Base-by-base conservation (phyloP, 37 sponge, comb jelly and placozoan genomes). In the Aplysina aerophoba region DNA sequence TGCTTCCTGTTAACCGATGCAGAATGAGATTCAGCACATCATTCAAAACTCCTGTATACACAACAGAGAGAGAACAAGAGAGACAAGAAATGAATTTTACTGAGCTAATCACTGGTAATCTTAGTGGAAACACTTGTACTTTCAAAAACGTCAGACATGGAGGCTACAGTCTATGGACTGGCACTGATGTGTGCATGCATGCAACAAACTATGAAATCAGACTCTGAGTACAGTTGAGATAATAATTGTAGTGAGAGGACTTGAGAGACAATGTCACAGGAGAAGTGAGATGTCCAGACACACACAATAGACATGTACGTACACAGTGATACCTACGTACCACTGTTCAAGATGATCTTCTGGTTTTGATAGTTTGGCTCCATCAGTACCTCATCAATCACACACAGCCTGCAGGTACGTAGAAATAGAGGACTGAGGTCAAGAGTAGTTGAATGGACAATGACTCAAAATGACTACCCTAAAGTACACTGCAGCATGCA, bases 321-420 rank as follows among this genome's bases (percentile, higher is more conserved):
- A 4, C 20, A 30, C 60, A 39, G 17, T 61, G 35, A 36, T 88
- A 54, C 83, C 30, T 80, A 71, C 57, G 38, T 66, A 71, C 91
- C 86, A 73, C 82, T 81, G 33, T 81, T 86, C 57, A 62, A 86
- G 25, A 86, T 83, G 71, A 82, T 81, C 44, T 61, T 90, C 58
- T 86, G 87, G 67, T 86, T 86, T 75, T 66, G 64, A 8, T 20
- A 33, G 65, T 86, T 83, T 21, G 91, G 77, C 44, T 86, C 86
- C 0, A 39, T 59, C 6, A 37, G 15, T 0, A 84, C 89, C 33
- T 59, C 62, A 56, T 40, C 80, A 39, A 71, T 1, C 21, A 28
- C 31, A 30, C 20, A 37, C 35, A 71, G 20, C 31, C 24, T 37
- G 27, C 27, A 17, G 19, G 16, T 21, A 58, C 19, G 19, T 58